Percentiles rank a stretch among this genome's conserved stretches.
Conservation (phyloP, 2,888 invertebrate genomes). For the Drosophila mulleri region DNA sequence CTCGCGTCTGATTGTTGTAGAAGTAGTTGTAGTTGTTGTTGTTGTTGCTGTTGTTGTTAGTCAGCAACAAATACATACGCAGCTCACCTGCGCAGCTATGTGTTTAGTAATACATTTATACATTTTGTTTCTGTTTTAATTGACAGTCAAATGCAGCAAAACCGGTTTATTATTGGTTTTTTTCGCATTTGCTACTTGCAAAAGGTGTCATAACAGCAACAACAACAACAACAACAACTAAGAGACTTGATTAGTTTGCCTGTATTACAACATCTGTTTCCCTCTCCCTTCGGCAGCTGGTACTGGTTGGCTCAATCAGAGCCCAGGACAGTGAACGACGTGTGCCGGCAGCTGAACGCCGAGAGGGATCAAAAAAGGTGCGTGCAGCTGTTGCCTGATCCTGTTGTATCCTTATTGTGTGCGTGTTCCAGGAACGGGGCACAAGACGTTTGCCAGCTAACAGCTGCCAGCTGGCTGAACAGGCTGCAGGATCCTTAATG, state of each 20-base stretch:
- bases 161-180: constrained; percentile 60
- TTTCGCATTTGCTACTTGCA: constrained; percentile 64
- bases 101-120: constrained; percentile 46
- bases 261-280: constrained; percentile 64
- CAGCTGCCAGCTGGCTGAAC: constrained; percentile 45
- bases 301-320: constrained; percentile 55
- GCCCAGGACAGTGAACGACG: constrained; percentile 49
- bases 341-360: constrained; percentile 73
- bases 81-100: constrained; percentile 38
- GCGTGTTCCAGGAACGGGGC: constrained; percentile 46
- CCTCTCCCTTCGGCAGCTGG: constrained; percentile 29
- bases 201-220: constrained; percentile 68
- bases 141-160: constrained; percentile 67
- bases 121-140: constrained; percentile 55
- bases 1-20: constrained; percentile 45
- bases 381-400: constrained; percentile 38
- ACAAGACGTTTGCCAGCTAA: constrained; percentile 60
- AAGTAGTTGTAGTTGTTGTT: not conserved
- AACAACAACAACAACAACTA: constrained; percentile 25
- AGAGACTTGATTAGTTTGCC: constrained; percentile 52
- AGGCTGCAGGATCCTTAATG: constrained; percentile 41
- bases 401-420: constrained; percentile 42
- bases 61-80: constrained; percentile 30
- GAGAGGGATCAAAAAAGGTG: constrained; percentile 54
- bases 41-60: constrained; percentile 39